Percentiles rank a stretch among this genome's conserved stretches.
phyloP scores from a whole-genome alignment of 2,797 vertebrate genomes.

The Rhabdomys pumilio region DNA sequence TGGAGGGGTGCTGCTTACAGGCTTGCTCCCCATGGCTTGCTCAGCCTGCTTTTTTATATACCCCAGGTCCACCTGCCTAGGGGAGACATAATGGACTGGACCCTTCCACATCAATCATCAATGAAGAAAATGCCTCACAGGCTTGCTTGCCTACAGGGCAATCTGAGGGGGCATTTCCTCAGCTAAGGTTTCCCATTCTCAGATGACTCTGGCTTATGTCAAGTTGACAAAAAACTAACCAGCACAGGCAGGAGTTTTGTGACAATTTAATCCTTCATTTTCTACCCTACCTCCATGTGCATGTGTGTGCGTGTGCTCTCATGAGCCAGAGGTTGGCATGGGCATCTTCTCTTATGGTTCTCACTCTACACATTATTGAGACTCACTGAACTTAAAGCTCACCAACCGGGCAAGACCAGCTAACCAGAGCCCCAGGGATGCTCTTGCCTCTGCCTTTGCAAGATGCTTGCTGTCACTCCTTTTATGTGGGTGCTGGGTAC shows the following conservation, averaged over 20 bases:
- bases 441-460: background rate
- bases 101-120: background rate
- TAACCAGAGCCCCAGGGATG: no score
- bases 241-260: background rate
- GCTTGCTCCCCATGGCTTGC: background rate
- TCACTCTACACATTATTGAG: background rate
- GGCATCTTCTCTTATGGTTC: background rate
- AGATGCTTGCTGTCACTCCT: background rate
- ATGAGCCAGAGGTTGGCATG: background rate
- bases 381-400: background rate
- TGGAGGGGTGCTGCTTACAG: background rate
- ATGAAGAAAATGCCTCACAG: background rate
- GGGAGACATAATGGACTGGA: background rate
- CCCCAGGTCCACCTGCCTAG: background rate
- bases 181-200: background rate
- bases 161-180: background rate
- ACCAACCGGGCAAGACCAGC: background rate
- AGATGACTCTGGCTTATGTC: background rate
- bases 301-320: background rate
- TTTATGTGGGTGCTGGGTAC: background rate
- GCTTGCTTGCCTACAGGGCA: background rate
- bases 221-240: background rate
- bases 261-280: constrained; percentile 1
- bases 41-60: background rate
- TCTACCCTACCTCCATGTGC: background rate